Conservation (phyloP, 2,797 vertebrate genomes). For the Dendrocincla fuliginosa region DNA sequence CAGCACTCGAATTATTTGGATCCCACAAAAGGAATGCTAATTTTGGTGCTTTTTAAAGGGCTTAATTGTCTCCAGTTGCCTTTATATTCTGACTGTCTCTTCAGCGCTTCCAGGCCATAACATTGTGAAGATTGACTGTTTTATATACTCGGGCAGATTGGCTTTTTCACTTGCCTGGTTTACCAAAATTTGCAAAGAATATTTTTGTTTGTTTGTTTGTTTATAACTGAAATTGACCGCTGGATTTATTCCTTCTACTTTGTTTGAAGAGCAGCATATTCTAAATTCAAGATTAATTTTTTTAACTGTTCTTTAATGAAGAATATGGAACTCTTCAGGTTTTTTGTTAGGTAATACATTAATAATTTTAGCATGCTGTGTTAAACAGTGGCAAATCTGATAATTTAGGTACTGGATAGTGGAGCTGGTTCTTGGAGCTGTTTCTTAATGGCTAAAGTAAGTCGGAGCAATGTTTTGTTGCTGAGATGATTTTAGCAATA, state of each 20-base stretch:
- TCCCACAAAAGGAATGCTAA: conserved; percentile 48
- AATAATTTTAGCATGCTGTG: not conserved
- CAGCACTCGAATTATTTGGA: conserved; percentile 31
- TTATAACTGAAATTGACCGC: not conserved
- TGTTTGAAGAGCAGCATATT: not conserved
- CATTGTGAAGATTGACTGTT: not conserved
- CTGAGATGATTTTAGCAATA: not conserved
- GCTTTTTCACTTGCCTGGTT: not conserved
- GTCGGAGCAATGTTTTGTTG: not conserved
- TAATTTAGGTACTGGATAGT: not conserved
- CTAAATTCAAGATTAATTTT: not conserved
- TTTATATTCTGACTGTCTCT: conserved; percentile 16
- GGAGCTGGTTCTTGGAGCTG: not conserved
- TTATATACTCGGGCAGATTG: not conserved
- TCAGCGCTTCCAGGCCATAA: not conserved
- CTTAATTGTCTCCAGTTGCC: conserved; percentile 34
- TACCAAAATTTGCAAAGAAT: not conserved
- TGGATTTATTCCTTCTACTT: not conserved
- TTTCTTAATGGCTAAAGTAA: not conserved
- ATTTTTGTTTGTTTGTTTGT: not conserved
- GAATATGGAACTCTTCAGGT: not conserved
- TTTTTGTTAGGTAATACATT: not conserved
- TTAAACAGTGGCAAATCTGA: not conserved
- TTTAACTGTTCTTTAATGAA: not conserved
- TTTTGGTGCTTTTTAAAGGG: conserved; percentile 35